Conservation (phyloP, 2,888 invertebrate genomes). For the Nymphalis c-album region DNA sequence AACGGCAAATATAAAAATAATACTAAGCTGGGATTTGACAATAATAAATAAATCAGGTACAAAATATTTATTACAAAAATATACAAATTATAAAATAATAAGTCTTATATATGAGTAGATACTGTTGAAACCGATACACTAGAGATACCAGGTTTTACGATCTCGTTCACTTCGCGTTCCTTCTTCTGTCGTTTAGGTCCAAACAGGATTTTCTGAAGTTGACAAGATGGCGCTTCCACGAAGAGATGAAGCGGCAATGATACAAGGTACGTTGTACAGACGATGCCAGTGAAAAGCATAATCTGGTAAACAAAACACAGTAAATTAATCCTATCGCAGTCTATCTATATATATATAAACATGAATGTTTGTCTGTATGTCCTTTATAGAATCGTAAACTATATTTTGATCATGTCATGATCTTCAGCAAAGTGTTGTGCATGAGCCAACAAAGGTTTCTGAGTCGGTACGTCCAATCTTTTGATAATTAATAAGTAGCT, state of each 20-base stretch:
- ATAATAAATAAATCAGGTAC: slow-evolving; percentile 10
- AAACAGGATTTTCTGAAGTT: slow-evolving; percentile 68
- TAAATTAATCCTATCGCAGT: too few species aligned
- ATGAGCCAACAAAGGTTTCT: too few species aligned
- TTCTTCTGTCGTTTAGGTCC: slow-evolving; percentile 59
- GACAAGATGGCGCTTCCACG: slow-evolving; percentile 71
- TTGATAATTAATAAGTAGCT: too few species aligned
- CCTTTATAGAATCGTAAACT: too few species aligned
- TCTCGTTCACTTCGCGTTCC: slow-evolving; percentile 53
- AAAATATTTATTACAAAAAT: slow-evolving; percentile 26
- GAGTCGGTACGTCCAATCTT: too few species aligned
- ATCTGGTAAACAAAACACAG: slow-evolving; percentile 51
- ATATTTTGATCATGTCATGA: too few species aligned
- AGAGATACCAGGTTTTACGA: slow-evolving; percentile 69
- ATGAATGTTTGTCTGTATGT: too few species aligned
- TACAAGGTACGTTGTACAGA: slow-evolving; percentile 61
- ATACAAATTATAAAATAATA: slow-evolving; percentile 22
- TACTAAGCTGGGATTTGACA: slow-evolving; percentile 4
- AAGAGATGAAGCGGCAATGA: slow-evolving; percentile 69
- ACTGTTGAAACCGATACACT: slow-evolving; percentile 70
- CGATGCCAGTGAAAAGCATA: slow-evolving; percentile 73
- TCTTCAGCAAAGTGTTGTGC: too few species aligned
- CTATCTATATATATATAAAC: too few species aligned
- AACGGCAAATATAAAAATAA: too few species aligned
- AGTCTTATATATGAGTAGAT: slow-evolving; percentile 65